A percentile compares a stretch with the other conserved stretches of the same genome.
Evolutionary conservation across 2,797 vertebrate species (phyloP).

Genomic region (Eidolon dupreanum): DNA sequence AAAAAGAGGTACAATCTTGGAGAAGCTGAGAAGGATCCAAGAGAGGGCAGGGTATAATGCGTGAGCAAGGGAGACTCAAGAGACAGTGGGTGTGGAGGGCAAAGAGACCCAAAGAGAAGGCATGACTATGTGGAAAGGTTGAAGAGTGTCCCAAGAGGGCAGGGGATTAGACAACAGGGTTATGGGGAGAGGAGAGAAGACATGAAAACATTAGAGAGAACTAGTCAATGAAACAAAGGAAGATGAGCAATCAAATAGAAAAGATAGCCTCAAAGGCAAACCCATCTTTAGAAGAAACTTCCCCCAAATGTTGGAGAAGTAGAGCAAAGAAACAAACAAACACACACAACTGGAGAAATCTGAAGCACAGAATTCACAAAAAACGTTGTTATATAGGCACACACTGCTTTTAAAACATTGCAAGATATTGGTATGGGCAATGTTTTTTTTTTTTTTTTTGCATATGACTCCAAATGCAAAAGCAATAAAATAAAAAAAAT

Average conservation of each 20-base stretch:
- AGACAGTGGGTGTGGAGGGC: background rate
- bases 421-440: background rate
- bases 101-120: background rate
- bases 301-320: background rate
- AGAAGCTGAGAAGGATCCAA: background rate
- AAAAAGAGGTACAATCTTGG: background rate
- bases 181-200: background rate
- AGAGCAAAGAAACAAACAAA: background rate
- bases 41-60: background rate
- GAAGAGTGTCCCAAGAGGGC: background rate
- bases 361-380: conserved; percentile 21
- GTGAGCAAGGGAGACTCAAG: background rate
- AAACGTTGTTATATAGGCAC: background rate
- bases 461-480: background rate
- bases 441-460: background rate
- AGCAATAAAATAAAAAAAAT: background rate
- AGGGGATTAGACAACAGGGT: background rate
- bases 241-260: conserved; percentile 17
- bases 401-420: background rate
- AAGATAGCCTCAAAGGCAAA: background rate
- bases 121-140: background rate
- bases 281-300: background rate
- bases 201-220: conserved; percentile 9
- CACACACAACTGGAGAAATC: background rate
- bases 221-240: background rate